Evolutionary conservation across 2,797 vertebrate genomes (phyloP), one percentile per base, ranked within the genome.

Genomic region (Pogoniulus pusillus): DNA sequence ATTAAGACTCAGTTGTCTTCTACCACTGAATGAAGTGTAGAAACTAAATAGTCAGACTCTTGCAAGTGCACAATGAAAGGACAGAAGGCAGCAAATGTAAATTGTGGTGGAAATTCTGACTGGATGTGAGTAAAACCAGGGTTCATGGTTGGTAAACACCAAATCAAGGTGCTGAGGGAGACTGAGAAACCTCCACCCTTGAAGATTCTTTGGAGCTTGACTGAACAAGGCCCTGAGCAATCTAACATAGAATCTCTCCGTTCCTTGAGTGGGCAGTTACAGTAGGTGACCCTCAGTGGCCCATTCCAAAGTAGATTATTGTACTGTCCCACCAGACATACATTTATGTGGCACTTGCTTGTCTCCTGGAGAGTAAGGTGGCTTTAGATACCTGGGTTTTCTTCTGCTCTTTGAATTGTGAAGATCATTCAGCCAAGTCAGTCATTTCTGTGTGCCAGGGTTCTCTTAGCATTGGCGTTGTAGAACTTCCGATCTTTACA

Each of bases 11-110:
- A 8, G 34, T 59, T 26, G n/a, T 72, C 27, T 10, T 79, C 55
- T 54, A 11, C 57, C 5, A 24, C 41, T 0, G 0, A 69, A 9
- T 58, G 35, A 65, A 2, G 2, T 55, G 3, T 60, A 57, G 39
- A 39, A 32, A n/a, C 32, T 7, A n/a, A n/a, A n/a, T 7, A 12
- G n/a, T n/a, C n/a, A 64, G 51, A 24, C 6, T 55, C 18, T 43
- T 55, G 39, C 10, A 49, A 1, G 3, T 82, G 24, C 39, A 15
- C 6, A 2, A 6, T 15, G 19, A 47, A 37, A 70, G 27, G 23
- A 12, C 12, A 45, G n/a, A 83, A 76, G 70, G n/a, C n/a, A 81
- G 30, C 35, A 71, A 58, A 30, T 71, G 1, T 4, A 49, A 76
- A 51, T 39, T 65, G n/a, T 1, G 4, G 64, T 3, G 14, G n/a